These are phyloP conservation scores for Drosophila santomea DNA, from an alignment of 1,140 invertebrate species.

Conservation along the genomic window DNA sequence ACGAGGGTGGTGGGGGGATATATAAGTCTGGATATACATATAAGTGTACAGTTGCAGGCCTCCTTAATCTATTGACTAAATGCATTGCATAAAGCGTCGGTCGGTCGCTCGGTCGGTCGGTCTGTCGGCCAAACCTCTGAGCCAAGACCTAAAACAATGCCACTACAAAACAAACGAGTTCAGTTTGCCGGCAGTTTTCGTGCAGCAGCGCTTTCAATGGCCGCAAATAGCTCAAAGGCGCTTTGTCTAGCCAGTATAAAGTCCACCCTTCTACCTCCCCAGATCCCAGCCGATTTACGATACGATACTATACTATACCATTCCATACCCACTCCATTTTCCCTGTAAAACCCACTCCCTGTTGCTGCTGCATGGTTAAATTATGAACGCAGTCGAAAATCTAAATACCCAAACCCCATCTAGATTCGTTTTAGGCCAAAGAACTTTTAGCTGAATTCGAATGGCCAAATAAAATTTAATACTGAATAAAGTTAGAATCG, in stretches of 20 bases:
- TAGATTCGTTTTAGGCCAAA: slow-evolving; percentile 15
- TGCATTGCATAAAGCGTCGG: slow-evolving; percentile 60
- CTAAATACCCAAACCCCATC: slow-evolving; percentile 29
- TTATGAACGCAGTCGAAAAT: slow-evolving; percentile 51
- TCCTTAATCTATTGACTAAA: slow-evolving; percentile 75
- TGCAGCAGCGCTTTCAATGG: slow-evolving; percentile 41
- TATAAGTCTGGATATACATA: slow-evolving; percentile 40
- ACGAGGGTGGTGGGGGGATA: background rate
- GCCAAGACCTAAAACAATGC: slow-evolving; percentile 57
- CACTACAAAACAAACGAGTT: slow-evolving; percentile 53
- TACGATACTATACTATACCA: too few species aligned
- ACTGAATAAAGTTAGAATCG: slow-evolving; percentile 31
- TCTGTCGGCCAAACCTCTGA: slow-evolving; percentile 43
- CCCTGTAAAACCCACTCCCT: slow-evolving; percentile 17
- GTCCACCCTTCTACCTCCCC: slow-evolving; percentile 11
- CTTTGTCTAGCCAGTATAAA: slow-evolving; percentile 58
- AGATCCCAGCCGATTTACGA: background rate
- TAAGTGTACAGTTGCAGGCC: slow-evolving; percentile 29
- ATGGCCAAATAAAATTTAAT: slow-evolving; percentile 54
- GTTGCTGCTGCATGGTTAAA: slow-evolving; percentile 44
- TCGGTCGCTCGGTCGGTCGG: slow-evolving; percentile 6
- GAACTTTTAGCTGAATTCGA: slow-evolving; percentile 40
- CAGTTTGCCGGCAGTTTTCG: slow-evolving; percentile 38
- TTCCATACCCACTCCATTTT: too few species aligned
- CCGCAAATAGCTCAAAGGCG: slow-evolving; percentile 64